Base-by-base conservation (phyloP, 2,888 invertebrate species). In the Trichogramma dendrolimi region DNA sequence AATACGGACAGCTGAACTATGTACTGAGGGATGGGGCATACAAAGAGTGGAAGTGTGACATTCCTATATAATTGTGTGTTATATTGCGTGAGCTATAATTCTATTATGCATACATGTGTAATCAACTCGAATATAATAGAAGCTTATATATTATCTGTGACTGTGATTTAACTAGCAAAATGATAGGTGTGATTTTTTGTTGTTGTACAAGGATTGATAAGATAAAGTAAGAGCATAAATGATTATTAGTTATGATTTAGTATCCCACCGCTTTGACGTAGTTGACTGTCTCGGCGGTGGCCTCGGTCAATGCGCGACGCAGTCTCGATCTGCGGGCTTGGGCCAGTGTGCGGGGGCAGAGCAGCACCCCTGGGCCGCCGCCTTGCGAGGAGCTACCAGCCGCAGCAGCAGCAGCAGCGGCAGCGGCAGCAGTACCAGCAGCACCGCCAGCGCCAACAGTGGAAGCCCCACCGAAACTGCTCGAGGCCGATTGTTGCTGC, bases 341-440 rank as follows among this genome's bases (percentile, higher is more conserved):
- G 83, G 92, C 89, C 87, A 92, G 87, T 81, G 91, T 91, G 83
- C 91, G 90, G 78, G 92, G 91, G 83, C 91, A 91, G 84, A 92
- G 90, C 81, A 92, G 89, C 83, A 91, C 88, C 80, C 91, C 91
- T 87, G 90, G 88, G 75, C 80, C 81, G 11, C 62, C 55, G 1
- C 5, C 27, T n/a, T 53, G 52, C 4, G 58, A 50, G 58, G 71
- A 71, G 61, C 68, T 71, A 55, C 70, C 65, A 66, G 71, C 71
- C 54, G 72, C 69, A 57, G 70, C 70, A 58, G 71, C 67, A 61
- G 67, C 72, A 55, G 67, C 67, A 59, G 69, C 65, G 58, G 70
- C 70, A 58, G 71, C 67, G 61, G 67, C 72, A 55, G 67, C 67
- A 59, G 69, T 69, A 67, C 66, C 66, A 61, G 67, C 60, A 60